Evolutionary conservation across 2,113 vertebrate species (phyloP).

Genomic region (Marmota flaviventris): DNA sequence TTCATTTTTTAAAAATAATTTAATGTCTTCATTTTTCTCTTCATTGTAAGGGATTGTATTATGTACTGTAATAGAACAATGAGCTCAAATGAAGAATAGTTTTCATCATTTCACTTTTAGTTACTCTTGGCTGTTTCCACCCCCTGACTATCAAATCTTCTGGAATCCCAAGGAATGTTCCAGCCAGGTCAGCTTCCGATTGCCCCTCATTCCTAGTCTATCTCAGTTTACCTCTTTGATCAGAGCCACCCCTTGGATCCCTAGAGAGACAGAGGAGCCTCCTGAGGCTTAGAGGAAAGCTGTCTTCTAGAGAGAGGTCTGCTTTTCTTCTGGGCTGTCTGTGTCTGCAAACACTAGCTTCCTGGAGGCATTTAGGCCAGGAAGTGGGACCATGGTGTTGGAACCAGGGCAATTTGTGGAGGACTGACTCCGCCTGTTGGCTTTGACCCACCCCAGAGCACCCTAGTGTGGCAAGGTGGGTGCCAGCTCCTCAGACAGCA

Average conservation of each 20-base stretch:
- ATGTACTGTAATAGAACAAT: background rate
- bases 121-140: background rate
- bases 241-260: background rate
- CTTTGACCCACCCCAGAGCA: background rate
- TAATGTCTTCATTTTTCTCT: background rate
- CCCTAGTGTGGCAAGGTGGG: background rate
- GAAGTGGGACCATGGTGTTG: accelerated
- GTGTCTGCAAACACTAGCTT: background rate
- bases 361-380: background rate
- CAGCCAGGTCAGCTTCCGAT: background rate
- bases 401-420: background rate
- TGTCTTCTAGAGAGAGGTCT: background rate
- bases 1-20: background rate
- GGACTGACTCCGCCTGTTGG: background rate
- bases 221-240: background rate
- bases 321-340: background rate
- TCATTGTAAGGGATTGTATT: background rate
- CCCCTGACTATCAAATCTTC: background rate
- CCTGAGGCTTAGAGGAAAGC: background rate
- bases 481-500: background rate
- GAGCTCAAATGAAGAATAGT: background rate
- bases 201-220: background rate
- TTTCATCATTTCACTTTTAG: background rate
- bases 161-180: background rate
- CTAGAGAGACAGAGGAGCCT: background rate